These are phyloP conservation scores for Polypedilum vanderplanki DNA, from an alignment of 1,140 invertebrate species.

Conservation along the genomic window DNA sequence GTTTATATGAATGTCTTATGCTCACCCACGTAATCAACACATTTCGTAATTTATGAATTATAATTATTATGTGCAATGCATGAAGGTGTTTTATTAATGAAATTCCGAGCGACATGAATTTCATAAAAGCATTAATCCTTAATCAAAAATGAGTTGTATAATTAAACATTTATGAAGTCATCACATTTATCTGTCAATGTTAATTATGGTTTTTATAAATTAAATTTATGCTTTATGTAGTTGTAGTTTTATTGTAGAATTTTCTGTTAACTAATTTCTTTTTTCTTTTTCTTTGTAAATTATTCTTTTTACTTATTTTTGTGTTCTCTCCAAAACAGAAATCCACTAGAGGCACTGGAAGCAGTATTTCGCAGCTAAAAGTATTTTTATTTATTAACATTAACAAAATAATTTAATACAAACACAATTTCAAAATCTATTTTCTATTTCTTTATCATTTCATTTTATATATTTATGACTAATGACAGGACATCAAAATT, in stretches of 20 bases:
- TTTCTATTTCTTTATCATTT: too few species aligned
- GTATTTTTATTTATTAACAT: not conserved
- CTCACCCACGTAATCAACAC: not conserved
- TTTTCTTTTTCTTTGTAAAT: conserved; percentile 36
- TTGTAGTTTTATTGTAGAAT: not conserved
- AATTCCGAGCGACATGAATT: not conserved
- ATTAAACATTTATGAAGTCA: conserved; percentile 7
- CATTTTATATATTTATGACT: too few species aligned
- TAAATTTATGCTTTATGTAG: not conserved
- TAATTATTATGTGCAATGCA: not conserved
- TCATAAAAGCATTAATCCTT: conserved; percentile 1
- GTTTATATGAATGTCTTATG: not conserved
- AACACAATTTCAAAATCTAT: too few species aligned
- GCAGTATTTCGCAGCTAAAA: conserved; percentile 44
- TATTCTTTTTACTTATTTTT: conserved; percentile 38
- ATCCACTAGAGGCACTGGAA: conserved; percentile 44
- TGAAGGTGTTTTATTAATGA: not conserved
- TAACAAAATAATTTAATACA: too few species aligned
- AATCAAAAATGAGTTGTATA: not conserved
- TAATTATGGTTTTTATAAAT: not conserved
- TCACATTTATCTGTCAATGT: not conserved
- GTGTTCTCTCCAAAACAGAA: conserved; percentile 35
- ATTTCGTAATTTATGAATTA: not conserved
- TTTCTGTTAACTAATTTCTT: conserved; percentile 32
- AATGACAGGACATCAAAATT: too few species aligned